Conservation (phyloP, 2,797 vertebrate species). For the Notoglanidium macrostoma region DNA sequence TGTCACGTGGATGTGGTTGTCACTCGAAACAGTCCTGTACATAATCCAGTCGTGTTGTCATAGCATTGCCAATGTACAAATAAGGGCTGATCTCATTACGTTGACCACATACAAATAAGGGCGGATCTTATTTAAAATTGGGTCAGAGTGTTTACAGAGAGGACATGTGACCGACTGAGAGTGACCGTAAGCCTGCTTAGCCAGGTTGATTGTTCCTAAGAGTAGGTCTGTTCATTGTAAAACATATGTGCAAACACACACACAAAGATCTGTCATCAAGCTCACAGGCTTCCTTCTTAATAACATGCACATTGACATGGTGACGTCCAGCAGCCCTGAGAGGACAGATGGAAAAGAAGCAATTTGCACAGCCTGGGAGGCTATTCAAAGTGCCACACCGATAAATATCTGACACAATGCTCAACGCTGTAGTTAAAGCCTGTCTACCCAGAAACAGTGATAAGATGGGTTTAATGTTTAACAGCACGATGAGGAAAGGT, state of each 20-base stretch:
- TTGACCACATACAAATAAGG: constrained; percentile 37
- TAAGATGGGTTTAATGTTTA: constrained; percentile 53
- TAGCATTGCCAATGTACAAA: constrained; percentile 28
- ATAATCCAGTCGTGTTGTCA: constrained; percentile 31
- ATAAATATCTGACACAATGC: constrained; percentile 42
- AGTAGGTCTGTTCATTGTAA: background rate
- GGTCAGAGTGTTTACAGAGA: constrained; percentile 36
- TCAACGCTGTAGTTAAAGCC: constrained; percentile 19
- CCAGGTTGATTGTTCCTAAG: constrained; percentile 17
- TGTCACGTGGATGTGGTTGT: background rate
- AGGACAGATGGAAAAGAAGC: constrained; percentile 22
- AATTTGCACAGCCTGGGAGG: constrained; percentile 26
- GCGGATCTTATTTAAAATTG: constrained; percentile 28
- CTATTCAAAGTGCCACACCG: constrained; percentile 35
- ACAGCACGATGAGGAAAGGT: constrained; percentile 48
- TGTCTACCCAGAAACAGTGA: constrained; percentile 35
- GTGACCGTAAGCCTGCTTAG: constrained; percentile 15
- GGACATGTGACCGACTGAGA: constrained; percentile 22
- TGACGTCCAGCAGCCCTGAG: constrained; percentile 10
- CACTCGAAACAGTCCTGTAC: constrained; percentile 26
- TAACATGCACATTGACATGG: background rate
- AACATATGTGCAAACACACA: background rate
- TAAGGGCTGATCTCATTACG: constrained; percentile 37
- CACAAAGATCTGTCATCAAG: background rate
- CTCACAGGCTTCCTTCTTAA: background rate